Evolutionary conservation across 2,113 vertebrate genomes (phyloP).

Genomic region (Bubo scandiacus): DNA sequence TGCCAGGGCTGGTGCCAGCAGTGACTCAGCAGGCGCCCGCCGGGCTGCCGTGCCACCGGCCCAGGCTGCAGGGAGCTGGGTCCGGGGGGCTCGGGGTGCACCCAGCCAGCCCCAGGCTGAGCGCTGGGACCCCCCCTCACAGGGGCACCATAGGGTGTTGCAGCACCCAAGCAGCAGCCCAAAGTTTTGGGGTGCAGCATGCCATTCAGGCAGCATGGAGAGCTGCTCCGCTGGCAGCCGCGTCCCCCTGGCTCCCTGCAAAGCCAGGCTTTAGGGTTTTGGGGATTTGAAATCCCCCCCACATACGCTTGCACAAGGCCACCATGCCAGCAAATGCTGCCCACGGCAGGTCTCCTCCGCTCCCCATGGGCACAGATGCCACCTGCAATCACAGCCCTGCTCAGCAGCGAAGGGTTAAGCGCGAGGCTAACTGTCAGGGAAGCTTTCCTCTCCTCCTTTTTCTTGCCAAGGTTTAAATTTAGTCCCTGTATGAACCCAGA

Average conservation of each 20-base stretch:
- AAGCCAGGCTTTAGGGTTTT: neutral
- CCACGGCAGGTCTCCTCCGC: fast-evolving
- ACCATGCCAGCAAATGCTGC: fast-evolving
- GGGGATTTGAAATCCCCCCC: neutral
- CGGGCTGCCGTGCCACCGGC: fast-evolving
- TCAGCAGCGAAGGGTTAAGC: conserved; percentile 36
- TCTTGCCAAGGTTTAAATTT: conserved; percentile 81
- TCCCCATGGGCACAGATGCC: neutral
- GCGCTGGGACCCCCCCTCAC: fast-evolving
- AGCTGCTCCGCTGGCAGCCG: neutral
- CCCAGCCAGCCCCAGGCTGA: neutral
- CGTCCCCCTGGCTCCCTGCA: neutral
- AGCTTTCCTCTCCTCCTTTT: neutral
- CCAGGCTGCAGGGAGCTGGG: fast-evolving
- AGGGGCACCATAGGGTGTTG: fast-evolving
- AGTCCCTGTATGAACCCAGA: conserved; percentile 77
- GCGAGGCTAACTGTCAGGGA: neutral
- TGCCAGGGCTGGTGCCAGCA: neutral
- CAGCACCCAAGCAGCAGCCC: neutral
- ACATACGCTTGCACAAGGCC: neutral
- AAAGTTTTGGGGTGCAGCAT: neutral
- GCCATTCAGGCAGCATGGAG: neutral
- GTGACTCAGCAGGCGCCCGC: neutral
- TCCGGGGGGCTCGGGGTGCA: fast-evolving
- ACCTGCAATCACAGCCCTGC: neutral